phyloP scores from a whole-genome alignment of 2,888 invertebrate genomes.

The Cheilosia pagana region DNA sequence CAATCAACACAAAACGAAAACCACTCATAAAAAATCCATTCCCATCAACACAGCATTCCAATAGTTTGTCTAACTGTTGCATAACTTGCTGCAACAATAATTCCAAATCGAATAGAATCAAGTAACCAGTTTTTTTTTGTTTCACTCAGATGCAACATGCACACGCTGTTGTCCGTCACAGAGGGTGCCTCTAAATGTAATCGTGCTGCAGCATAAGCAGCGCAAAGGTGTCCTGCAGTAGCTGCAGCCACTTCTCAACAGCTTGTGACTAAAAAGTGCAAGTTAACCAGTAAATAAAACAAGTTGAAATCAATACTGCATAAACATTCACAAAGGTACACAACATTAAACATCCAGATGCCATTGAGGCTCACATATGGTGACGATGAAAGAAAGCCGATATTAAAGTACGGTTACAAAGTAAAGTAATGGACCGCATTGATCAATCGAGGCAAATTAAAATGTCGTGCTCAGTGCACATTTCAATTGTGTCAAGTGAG shows the following conservation, averaged over 20 bases:
- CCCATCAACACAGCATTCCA: too few species aligned
- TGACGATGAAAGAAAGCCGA: conserved; percentile 7
- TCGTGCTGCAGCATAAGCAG: background rate
- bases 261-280: conserved; percentile 38
- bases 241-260: conserved; percentile 15
- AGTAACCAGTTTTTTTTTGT: conserved; percentile 28
- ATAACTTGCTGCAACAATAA: conserved; percentile 40
- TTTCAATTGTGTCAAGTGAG: conserved; percentile 14
- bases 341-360: background rate
- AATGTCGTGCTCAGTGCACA: conserved; percentile 9
- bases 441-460: conserved; percentile 22
- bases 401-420: background rate
- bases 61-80: conserved; percentile 23
- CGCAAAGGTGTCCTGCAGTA: background rate
- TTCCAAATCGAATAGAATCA: conserved; percentile 20
- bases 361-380: conserved; percentile 9
- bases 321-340: background rate
- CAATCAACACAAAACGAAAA: too few species aligned
- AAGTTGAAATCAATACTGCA: conserved; percentile 13
- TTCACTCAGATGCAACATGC: background rate
- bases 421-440: conserved; percentile 1
- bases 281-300: conserved; percentile 40
- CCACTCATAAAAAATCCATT: too few species aligned
- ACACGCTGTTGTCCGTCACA: conserved; percentile 1
- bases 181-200: conserved; percentile 1